Evolutionary conservation across 2,888 invertebrate genomes (phyloP).

Genomic region (Parapristionchus giblindavisi): DNA sequence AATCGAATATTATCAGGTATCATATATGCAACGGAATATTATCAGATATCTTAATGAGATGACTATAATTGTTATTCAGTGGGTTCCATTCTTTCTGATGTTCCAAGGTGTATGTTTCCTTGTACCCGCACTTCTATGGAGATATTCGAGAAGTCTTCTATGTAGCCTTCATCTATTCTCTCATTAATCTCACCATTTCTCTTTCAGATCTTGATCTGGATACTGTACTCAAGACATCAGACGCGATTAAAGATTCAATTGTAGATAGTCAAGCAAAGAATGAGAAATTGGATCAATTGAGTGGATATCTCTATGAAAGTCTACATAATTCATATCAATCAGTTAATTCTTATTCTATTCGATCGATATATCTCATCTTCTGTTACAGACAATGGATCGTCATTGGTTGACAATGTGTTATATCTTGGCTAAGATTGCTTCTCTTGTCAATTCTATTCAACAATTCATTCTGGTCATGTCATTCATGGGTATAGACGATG

Average conservation of each 20-base stretch:
- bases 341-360: neutral
- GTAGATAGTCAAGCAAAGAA: constrained; percentile 24
- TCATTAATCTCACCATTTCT: neutral
- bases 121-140: constrained; percentile 45
- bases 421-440: neutral
- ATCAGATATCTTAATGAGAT: too few species aligned
- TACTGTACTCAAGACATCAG: neutral
- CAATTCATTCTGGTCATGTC: neutral
- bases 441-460: constrained; percentile 2
- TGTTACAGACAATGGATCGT: neutral
- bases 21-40: neutral
- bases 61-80: too few species aligned
- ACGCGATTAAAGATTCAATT: constrained; percentile 2
- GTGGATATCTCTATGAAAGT: constrained; percentile 39
- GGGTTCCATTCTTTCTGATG: constrained; percentile 48
- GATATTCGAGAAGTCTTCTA: constrained; percentile 42
- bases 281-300: constrained; percentile 38
- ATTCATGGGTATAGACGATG: neutral
- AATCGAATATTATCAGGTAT: constrained; percentile 9
- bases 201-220: constrained; percentile 11
- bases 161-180: constrained; percentile 33
- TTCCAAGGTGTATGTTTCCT: constrained; percentile 46
- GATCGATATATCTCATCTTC: neutral
- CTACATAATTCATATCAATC: neutral
- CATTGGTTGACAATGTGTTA: neutral